A percentile compares a stretch with the other conserved stretches of the same genome.
Conservation (phyloP, 1,140 invertebrate genomes). For the Paraescarpia echinospica region DNA sequence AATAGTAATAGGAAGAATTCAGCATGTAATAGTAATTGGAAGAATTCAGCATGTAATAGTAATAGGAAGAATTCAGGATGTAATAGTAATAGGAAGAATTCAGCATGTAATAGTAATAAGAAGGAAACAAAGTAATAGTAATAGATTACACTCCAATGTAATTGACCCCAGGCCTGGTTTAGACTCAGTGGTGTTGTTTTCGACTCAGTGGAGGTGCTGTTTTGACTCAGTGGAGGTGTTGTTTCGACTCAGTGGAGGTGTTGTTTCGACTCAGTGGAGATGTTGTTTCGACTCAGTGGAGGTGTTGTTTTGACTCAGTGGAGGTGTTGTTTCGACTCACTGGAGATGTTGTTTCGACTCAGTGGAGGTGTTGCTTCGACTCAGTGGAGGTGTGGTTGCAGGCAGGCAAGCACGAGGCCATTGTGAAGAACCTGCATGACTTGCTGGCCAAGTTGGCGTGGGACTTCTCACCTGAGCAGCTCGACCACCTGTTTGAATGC, state of each 20-base stretch:
- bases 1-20: too few relatives aligned
- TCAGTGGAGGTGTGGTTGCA: slow-evolving; percentile 24
- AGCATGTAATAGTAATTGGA: too few relatives aligned
- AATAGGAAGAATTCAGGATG: too few relatives aligned
- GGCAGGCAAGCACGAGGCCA: slow-evolving; percentile 59
- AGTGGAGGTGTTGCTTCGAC: neutral
- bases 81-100: too few relatives aligned
- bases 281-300: neutral
- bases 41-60: too few relatives aligned
- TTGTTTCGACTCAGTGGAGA: neutral
- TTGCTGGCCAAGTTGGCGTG: slow-evolving; percentile 93
- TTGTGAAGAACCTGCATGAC: slow-evolving; percentile 85
- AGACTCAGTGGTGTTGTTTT: neutral
- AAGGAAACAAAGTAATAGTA: too few relatives aligned
- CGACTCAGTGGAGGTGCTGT: neutral
- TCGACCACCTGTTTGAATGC: slow-evolving; percentile 96
- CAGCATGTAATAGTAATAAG: too few relatives aligned
- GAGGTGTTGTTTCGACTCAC: neutral
- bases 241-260: neutral
- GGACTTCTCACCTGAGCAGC: slow-evolving; percentile 96
- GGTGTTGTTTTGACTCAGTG: neutral
- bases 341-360: neutral
- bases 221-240: neutral
- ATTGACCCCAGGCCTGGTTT: too few relatives aligned
- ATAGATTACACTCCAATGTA: too few relatives aligned